Percentiles rank a stretch among this genome's conserved stretches.
Conservation (phyloP, 2,888 invertebrate species). For the Chrysomela aeneicollis region DNA sequence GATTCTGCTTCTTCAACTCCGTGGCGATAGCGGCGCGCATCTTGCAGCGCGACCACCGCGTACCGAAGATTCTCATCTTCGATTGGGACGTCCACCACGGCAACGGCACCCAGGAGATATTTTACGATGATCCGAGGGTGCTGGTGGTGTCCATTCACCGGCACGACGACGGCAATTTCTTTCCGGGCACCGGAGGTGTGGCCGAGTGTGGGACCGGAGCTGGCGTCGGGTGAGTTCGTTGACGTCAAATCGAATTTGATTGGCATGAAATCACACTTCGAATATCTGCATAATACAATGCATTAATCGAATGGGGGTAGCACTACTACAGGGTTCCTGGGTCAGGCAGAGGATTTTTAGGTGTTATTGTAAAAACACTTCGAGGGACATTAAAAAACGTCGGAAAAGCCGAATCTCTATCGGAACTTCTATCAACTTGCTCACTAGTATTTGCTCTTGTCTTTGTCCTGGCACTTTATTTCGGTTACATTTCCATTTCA, state of each 20-base stretch:
- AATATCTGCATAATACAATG: no score
- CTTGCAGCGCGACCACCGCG: conserved; percentile 82
- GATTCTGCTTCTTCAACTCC: conserved; percentile 99
- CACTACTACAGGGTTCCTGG: no score
- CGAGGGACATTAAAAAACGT: no score
- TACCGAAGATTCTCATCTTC: conserved; percentile 91
- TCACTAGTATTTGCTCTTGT: no score
- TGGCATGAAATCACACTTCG: no score
- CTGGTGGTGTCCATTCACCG: conserved; percentile 97
- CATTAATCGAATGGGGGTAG: no score
- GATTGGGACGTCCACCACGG: conserved; percentile 99
- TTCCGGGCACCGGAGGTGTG: conserved; percentile 98
- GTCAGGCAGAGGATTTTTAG: no score
- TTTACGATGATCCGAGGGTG: conserved; percentile 93
- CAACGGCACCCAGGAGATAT: conserved; percentile 97
- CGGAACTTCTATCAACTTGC: no score
- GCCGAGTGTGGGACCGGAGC: conserved; percentile 90
- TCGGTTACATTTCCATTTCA: no score
- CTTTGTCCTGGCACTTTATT: no score
- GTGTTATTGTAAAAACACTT: no score
- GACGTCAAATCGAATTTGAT: background rate
- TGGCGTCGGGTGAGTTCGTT: conserved; percentile 77
- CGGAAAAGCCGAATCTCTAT: no score
- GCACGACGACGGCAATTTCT: conserved; percentile 99
- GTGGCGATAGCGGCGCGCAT: conserved; percentile 91